Evolutionary conservation across 23 tunicate genomes (phyloP), one percentile per base, ranked within the genome.

Genomic region (Aplidium turbinatum): DNA sequence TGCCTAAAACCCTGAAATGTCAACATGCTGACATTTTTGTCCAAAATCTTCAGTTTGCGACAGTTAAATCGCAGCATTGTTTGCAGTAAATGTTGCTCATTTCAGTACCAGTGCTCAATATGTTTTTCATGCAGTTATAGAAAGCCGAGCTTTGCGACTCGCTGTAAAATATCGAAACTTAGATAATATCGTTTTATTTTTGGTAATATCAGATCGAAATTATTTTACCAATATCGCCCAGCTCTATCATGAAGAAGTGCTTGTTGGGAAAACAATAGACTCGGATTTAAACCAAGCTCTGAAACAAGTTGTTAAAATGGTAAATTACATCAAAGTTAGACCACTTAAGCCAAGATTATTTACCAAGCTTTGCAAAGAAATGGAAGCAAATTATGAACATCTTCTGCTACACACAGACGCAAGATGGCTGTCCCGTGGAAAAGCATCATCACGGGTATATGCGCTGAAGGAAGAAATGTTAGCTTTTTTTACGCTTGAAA

Each of bases 401-500:
- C 76, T 70, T 70, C 73, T 66, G 73, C 21, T 35, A 38, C 52
- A 38, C 73, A 70, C 76, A 57, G 36, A 70, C 58, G 76, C 76
- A 70, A 70, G 76, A 70, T 70, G 76, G 76, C 58, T 70, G 34
- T 70, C 76, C 47, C 58, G 76, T 70, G 76, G 76, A 47, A 70
- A 70, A 70, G 76, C 58, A 26, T 70, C 47, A 58, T 70, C 76
- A 70, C 35, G 58, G 47, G 76, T 70, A 47, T 70, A 70, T 70
- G 76, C 47, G 76, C 76, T 70, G 76, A 70, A 70, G 26, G 76
- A 70, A 9, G 35, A 47, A 27, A 70, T 47, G 76, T 70, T 70
- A 70, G 76, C 76, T 70, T 70, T 70, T 70, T 70, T 70, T 48
- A 22, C 35, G 34, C 35, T 70, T 70, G 76, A 70, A 70, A 46